Conservation (phyloP, 2,113 vertebrate genomes). For the Scytalopus superciliaris region DNA sequence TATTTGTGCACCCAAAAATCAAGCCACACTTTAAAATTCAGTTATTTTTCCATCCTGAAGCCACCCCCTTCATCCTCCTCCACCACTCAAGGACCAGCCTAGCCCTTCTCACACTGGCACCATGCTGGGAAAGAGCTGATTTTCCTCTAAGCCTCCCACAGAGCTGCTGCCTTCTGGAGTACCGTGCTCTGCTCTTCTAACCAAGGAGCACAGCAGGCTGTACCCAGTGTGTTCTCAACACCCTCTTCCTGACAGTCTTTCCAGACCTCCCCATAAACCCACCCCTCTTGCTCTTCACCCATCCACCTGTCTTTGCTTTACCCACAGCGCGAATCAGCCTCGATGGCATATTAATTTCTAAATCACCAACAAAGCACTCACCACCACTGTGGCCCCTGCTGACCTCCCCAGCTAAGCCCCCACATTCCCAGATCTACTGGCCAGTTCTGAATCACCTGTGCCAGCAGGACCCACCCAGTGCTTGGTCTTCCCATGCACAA, state of each 20-base stretch:
- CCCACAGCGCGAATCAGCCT: fast-evolving
- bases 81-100: neutral
- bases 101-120: neutral
- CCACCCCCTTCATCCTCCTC: neutral
- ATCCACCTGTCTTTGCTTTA: fast-evolving
- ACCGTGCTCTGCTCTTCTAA: neutral
- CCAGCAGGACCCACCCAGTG: neutral
- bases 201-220: neutral
- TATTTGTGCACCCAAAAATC: neutral
- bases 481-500: fast-evolving
- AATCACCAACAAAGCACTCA: fast-evolving
- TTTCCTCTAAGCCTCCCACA: neutral
- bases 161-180: neutral
- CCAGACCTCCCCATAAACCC: neutral
- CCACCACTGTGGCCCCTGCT: neutral
- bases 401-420: neutral
- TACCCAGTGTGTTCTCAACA: neutral
- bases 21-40: neutral
- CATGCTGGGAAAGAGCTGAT: neutral
- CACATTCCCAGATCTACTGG: neutral
- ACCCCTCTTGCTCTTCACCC: neutral
- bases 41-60: neutral
- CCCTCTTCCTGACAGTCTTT: neutral
- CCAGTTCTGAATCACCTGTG: neutral
- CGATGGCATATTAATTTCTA: neutral